phyloP scores from a whole-genome alignment of 1,140 invertebrate species.

The Whitmania pigra region DNA sequence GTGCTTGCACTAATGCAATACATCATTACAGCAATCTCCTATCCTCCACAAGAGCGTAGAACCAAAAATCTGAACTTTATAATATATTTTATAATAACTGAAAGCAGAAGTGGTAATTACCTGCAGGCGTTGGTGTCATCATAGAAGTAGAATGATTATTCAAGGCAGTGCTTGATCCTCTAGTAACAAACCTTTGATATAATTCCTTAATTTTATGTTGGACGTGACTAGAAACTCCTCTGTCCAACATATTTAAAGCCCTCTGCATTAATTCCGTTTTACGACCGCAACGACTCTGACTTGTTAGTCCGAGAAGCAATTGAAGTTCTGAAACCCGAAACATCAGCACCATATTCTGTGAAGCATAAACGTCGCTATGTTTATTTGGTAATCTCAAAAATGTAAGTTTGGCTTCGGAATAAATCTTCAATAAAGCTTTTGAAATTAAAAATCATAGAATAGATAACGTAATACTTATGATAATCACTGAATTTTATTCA shows the following conservation, averaged over 20 bases:
- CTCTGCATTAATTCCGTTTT: constrained; percentile 71
- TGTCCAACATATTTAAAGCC: constrained; percentile 59
- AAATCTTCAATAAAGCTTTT: neutral
- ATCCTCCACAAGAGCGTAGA: no score
- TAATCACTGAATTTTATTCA: neutral
- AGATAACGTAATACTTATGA: neutral
- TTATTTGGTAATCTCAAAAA: no score
- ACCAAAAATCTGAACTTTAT: no score
- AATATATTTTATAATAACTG: no score
- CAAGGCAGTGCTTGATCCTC: neutral
- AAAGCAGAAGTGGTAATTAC: no score
- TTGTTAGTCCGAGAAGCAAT: constrained; percentile 66
- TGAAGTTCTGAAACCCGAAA: constrained; percentile 73
- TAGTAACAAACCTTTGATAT: constrained; percentile 44
- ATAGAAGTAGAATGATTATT: constrained; percentile 2
- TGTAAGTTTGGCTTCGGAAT: no score
- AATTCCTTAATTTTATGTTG: constrained; percentile 68
- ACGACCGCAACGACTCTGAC: constrained; percentile 68
- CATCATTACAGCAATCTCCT: no score
- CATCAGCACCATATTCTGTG: constrained; percentile 59
- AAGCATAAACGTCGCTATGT: constrained; percentile 22
- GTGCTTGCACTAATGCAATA: no score
- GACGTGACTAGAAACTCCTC: constrained; percentile 56
- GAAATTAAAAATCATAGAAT: neutral
- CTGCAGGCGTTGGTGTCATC: constrained; percentile 3